Conservation (phyloP, 2,113 vertebrate genomes). For the Notothenia rossii region DNA sequence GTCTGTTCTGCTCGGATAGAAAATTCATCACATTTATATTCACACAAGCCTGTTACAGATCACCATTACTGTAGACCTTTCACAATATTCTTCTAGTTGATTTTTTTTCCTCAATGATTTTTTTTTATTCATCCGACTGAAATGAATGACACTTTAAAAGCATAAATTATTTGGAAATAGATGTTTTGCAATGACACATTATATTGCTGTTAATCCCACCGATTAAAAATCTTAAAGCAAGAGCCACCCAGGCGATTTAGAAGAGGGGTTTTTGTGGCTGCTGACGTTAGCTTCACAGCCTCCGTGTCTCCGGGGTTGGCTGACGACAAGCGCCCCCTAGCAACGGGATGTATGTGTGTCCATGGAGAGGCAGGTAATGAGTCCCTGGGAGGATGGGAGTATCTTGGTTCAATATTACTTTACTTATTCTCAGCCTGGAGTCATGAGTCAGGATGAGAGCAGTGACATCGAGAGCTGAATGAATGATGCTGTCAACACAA, state of each 20-base stretch:
- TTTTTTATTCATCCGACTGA: not conserved
- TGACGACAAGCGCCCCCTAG: conserved; percentile 56
- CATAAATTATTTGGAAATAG: not conserved
- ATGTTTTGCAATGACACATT: not conserved
- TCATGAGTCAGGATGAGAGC: conserved; percentile 43
- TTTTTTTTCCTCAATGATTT: not conserved
- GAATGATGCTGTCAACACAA: conserved; percentile 1
- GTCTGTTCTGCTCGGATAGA: conserved; percentile 24
- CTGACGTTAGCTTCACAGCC: conserved; percentile 7
- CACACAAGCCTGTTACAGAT: conserved; percentile 8
- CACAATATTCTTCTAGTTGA: conserved; percentile 12
- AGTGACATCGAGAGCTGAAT: conserved; percentile 23
- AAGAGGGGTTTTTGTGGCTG: conserved; percentile 20
- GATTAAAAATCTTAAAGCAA: conserved; percentile 1
- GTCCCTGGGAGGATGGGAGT: conserved; percentile 66
- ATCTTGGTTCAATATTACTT: conserved; percentile 53
- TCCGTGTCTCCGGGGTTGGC: conserved; percentile 54
- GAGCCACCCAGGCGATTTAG: conserved; percentile 33
- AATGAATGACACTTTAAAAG: not conserved
- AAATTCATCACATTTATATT: conserved; percentile 16
- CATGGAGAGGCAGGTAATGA: conserved; percentile 70
- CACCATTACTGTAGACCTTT: not conserved
- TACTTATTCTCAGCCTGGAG: conserved; percentile 42
- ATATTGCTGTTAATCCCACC: not conserved
- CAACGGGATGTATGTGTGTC: conserved; percentile 59